Percentiles rank a stretch among this genome's conserved stretches.
Conservation (phyloP, 2,113 vertebrate genomes). For the Caranx ignobilis region DNA sequence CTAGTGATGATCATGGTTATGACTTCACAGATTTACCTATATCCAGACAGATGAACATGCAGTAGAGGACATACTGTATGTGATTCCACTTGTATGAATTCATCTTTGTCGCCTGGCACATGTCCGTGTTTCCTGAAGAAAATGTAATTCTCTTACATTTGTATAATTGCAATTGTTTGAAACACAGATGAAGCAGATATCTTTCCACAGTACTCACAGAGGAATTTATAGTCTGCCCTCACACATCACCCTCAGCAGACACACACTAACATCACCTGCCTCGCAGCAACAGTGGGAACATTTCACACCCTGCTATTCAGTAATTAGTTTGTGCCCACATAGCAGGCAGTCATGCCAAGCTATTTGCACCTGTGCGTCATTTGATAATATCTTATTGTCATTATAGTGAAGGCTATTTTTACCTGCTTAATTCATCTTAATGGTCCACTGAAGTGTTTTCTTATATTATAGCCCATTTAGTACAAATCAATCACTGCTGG, state of each 20-base stretch:
- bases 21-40: neutral
- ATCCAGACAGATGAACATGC: neutral
- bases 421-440: conserved; percentile 8
- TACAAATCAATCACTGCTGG: conserved; percentile 19
- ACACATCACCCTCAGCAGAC: conserved; percentile 21
- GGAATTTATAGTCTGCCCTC: conserved; percentile 50
- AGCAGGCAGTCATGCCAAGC: conserved; percentile 8
- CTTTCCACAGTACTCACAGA: conserved; percentile 4
- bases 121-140: neutral
- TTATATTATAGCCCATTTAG: conserved; percentile 22
- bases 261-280: conserved; percentile 31
- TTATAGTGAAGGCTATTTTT: conserved; percentile 13
- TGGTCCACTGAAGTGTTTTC: neutral
- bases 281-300: conserved; percentile 30
- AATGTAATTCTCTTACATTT: neutral
- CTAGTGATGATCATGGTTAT: neutral
- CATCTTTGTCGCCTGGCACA: neutral
- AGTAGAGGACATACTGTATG: neutral
- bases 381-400: conserved; percentile 29
- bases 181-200: conserved; percentile 2
- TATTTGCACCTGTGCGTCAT: conserved; percentile 41
- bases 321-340: conserved; percentile 57
- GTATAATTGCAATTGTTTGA: neutral
- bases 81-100: neutral
- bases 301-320: conserved; percentile 46